Evolutionary conservation across 2,888 invertebrate species (phyloP), one percentile per base, ranked within the genome.

Genomic region (Nomada ferruginata): DNA sequence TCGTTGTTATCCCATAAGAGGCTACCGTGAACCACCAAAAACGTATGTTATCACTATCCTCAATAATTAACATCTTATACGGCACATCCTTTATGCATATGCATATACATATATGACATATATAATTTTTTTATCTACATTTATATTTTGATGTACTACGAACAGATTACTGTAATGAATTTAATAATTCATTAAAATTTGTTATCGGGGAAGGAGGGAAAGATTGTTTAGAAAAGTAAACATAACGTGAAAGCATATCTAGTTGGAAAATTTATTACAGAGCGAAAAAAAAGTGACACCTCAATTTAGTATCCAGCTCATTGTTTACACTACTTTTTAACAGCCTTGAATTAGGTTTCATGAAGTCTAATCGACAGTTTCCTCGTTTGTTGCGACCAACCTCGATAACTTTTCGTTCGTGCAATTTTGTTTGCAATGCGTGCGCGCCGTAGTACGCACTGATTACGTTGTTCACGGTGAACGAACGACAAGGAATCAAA

Each of bases 321-420:
- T 78, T 76, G 65, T 68, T 76, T 71, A 73, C 55, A 61, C 86
- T 83, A 85, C 73, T 86, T 85, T 85, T 87, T 85, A 86, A 87
- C 73, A 86, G 86, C 76, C 76, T 81, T 75, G 75, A 87, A 86
- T 86, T 81, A 83, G 76, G 68, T 83, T 76, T 81, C 77, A 79
- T 86, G 75, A 86, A 55, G 75, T 78, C 69, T 83, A 86, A 87
- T 86, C 76, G 86, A 79, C 68, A 66, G 72, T 87, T 86, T 86
- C 86, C 86, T 86, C 81, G 79, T 86, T 80, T 69, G 60, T 82
- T 86, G 74, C 74, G 70, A 68, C 74, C 72, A 81, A 73, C 86
- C 84, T 85, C 79, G 64, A 85, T 83, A 77, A 79, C 83, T 78
- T 82, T 86, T 86, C 81, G 65, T 74, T 74, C 77, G 78, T 82